A percentile compares a stretch with the other conserved stretches of the same genome.
Evolutionary conservation across 2,888 invertebrate species (phyloP).

Genomic region (Ormyrus thymus): DNA sequence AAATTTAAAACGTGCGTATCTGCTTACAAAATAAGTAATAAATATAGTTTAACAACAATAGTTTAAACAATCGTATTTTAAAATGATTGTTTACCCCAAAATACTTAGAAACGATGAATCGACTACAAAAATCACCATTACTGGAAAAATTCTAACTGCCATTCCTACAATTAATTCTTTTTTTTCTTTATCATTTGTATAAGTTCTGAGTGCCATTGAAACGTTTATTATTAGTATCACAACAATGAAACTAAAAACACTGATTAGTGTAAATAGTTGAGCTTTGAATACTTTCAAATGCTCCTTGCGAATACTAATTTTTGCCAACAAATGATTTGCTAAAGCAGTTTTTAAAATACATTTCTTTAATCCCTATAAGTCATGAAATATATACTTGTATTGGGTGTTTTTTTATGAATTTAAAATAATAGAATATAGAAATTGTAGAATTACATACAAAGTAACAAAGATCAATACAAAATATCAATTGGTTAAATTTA

Average conservation of each 20-base stretch:
- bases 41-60: neutral
- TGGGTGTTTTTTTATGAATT: neutral
- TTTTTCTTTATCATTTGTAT: neutral
- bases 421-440: too few relatives aligned
- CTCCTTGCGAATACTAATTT: constrained; percentile 39
- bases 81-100: constrained; percentile 23
- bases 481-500: too few relatives aligned
- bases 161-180: neutral
- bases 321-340: constrained; percentile 14
- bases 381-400: neutral
- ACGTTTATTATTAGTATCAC: constrained; percentile 1
- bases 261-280: constrained; percentile 12
- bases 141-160: constrained; percentile 9
- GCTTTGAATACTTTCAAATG: neutral
- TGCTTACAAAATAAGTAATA: neutral
- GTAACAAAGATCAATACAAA: too few relatives aligned
- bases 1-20: constrained; percentile 40
- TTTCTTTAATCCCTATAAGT: constrained; percentile 25
- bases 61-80: neutral
- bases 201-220: neutral
- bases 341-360: constrained; percentile 23
- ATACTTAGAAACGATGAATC: constrained; percentile 37
- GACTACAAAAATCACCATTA: constrained; percentile 14
- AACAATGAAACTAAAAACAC: neutral
- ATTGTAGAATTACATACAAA: too few relatives aligned